Evolutionary conservation across 2,113 vertebrate genomes (phyloP), one percentile per base, ranked within the genome.

Genomic region (Chionodraco myersi): DNA sequence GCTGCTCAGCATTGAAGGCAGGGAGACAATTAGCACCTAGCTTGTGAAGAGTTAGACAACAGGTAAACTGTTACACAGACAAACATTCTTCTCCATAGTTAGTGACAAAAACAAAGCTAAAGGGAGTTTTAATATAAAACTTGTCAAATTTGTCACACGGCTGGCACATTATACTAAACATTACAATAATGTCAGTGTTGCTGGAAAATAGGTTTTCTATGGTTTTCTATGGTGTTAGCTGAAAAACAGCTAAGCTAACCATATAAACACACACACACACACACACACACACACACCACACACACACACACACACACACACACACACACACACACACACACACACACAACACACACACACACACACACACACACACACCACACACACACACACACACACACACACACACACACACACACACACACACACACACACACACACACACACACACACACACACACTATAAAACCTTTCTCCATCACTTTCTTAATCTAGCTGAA

Each of bases 321-420:
- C 60, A 12, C 60, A 45, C 60, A 21, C 10, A 21, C 60, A 12
- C 14, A 60, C 58, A 59, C 15, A 41, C 18, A 45, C n/a, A n/a
- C n/a, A n/a, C n/a, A 49, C 62, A 49, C 62, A n/a, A 70, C 52
- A 57, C 2, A 23, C 26, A 49, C 62, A 49, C 62, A 70, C 52
- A 57, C 2, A 23, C 30, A 41, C 36, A 49, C 62, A 49, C 62
- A 70, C 53, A 57, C 2, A 23, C 30, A 49, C 62, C 18, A 62
- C 60, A 62, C 41, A 45, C 60, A 26, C 71, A 79, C 67, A 57
- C 67, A 49, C 62, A 70, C 52, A 57, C 2, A 23, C 26, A 49
- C 62, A 49, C 62, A 70, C 52, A 57, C 2, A 23, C 26, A 48
- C 62, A 49, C 62, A 70, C 52, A 57, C 2, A 23, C 26, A 48